A percentile compares a stretch with the other conserved stretches of the same genome.
Evolutionary conservation across 2,888 invertebrate species (phyloP).

Genomic region (Morpho helenor): DNA sequence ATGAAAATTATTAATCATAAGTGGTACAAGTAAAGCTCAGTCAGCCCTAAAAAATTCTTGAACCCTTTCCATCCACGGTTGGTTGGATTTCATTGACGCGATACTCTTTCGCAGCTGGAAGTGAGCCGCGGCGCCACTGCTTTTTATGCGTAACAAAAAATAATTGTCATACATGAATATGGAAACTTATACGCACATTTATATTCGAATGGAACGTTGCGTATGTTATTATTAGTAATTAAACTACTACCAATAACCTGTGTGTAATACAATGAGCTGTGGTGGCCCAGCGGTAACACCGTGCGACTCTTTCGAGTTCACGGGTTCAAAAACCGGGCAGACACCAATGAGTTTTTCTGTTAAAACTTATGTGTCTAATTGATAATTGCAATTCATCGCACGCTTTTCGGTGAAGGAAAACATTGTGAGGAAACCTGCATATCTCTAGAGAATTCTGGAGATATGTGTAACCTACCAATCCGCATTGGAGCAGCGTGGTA

Average conservation of each 20-base stretch:
- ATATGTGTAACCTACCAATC: too few species aligned
- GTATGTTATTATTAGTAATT: not conserved
- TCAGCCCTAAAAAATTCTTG: slow-evolving; percentile 18
- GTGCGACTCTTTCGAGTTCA: too few species aligned
- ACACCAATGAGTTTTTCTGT: too few species aligned
- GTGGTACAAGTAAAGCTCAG: slow-evolving; percentile 7
- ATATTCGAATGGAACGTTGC: not conserved
- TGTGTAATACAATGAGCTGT: too few species aligned
- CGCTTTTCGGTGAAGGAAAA: too few species aligned
- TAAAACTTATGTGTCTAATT: too few species aligned
- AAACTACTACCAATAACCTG: not conserved
- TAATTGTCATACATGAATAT: not conserved
- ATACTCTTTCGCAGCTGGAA: slow-evolving; percentile 24
- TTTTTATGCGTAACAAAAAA: slow-evolving; percentile 22
- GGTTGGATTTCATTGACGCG: slow-evolving; percentile 35
- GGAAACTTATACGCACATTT: not conserved
- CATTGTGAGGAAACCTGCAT: too few species aligned
- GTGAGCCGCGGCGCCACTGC: slow-evolving; percentile 22
- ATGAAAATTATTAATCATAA: not conserved
- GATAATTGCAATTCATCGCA: too few species aligned
- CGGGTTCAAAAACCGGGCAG: too few species aligned
- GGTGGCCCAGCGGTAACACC: too few species aligned
- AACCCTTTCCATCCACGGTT: slow-evolving; percentile 35
- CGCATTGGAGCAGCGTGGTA: too few species aligned
- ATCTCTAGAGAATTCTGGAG: too few species aligned